A percentile compares a stretch with the other conserved stretches of the same genome.
Evolutionary conservation across 2,888 invertebrate species (phyloP).

Genomic region (Polydrusus pterygomalis): DNA sequence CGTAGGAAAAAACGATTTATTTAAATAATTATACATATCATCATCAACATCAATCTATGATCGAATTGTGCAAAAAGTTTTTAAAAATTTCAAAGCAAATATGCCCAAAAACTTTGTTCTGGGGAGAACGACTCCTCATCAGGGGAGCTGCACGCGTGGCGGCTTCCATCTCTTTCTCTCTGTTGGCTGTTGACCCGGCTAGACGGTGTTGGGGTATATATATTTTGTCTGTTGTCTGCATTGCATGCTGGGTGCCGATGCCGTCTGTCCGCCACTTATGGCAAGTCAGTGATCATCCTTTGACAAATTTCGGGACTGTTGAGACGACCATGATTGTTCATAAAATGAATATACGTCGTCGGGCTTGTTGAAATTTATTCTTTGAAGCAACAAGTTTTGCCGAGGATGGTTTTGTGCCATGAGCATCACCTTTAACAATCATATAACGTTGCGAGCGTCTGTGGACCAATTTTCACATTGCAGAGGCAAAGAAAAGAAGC

Average conservation of each 20-base stretch:
- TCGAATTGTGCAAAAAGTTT: background rate
- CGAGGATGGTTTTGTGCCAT: background rate
- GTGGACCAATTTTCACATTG: too few species aligned
- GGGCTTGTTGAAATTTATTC: conserved; percentile 5
- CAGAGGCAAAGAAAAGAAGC: too few species aligned
- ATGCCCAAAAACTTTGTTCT: background rate
- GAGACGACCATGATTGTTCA: conserved; percentile 14
- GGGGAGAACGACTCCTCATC: background rate
- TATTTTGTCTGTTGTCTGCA: conserved; percentile 42
- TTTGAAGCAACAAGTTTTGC: conserved; percentile 2
- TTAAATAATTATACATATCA: too few species aligned
- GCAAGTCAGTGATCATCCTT: conserved; percentile 27
- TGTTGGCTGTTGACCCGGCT: conserved; percentile 61
- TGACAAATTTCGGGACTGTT: conserved; percentile 22
- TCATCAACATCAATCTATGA: too few species aligned
- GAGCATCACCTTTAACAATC: too few species aligned
- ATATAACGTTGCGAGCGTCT: too few species aligned
- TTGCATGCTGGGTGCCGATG: conserved; percentile 31
- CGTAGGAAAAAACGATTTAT: too few species aligned
- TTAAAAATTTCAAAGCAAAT: background rate
- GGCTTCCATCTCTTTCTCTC: conserved; percentile 13
- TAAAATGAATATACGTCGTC: conserved; percentile 4
- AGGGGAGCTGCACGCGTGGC: conserved; percentile 3
- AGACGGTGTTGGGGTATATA: conserved; percentile 61
- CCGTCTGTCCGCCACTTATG: conserved; percentile 47